These are phyloP conservation scores for Micrasema minimum DNA, from an alignment of 1,140 invertebrate species.

Conservation along the genomic window DNA sequence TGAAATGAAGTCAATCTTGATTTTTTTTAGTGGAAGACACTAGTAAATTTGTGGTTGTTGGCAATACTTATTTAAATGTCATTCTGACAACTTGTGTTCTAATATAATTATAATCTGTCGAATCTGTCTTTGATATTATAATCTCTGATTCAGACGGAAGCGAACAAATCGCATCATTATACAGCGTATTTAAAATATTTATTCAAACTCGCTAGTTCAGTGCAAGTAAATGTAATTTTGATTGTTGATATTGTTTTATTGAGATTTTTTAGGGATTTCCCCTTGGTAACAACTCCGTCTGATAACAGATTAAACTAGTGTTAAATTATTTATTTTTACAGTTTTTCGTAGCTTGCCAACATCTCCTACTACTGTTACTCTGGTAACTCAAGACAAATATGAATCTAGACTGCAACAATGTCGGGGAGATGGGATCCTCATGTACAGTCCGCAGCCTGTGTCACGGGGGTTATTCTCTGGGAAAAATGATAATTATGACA, in stretches of 20 bases:
- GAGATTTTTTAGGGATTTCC: too few species aligned
- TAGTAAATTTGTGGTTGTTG: too few species aligned
- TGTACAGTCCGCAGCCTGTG: conserved; percentile 33
- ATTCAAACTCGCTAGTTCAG: neutral
- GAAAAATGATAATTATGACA: conserved; percentile 30
- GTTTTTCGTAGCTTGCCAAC: conserved; percentile 34
- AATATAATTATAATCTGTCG: too few species aligned
- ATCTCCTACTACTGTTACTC: conserved; percentile 22
- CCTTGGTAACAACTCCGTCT: neutral
- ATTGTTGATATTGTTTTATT: neutral
- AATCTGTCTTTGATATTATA: too few species aligned
- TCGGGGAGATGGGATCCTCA: conserved; percentile 36
- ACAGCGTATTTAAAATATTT: too few species aligned
- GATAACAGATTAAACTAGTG: neutral
- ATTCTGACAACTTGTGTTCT: too few species aligned
- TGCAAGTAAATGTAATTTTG: conserved; percentile 7
- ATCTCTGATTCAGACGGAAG: too few species aligned
- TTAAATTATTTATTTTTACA: conserved; percentile 20
- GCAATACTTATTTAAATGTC: too few species aligned
- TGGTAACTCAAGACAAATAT: conserved; percentile 32
- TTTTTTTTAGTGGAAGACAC: too few species aligned
- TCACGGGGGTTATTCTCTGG: conserved; percentile 32
- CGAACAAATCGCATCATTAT: too few species aligned
- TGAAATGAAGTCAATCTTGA: too few species aligned
- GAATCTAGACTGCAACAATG: conserved; percentile 22